Conservation (phyloP, 1,140 invertebrate genomes). For the Archivesica marissinica region DNA sequence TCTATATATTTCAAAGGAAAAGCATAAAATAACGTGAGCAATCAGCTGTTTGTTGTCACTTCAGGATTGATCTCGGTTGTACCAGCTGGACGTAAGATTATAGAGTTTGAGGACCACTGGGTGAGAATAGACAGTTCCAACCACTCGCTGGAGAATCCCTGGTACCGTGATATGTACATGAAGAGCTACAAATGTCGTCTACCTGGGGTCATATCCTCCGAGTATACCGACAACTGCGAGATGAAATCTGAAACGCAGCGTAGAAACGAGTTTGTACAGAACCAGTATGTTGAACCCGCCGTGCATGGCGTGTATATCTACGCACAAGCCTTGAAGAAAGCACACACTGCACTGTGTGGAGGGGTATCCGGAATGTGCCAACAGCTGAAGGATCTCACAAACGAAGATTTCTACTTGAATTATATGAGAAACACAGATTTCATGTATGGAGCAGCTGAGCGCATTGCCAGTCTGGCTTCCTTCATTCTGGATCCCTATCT, state of each 20-base stretch:
- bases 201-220: slow-evolving; percentile 52
- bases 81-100: slow-evolving; percentile 73
- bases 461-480: slow-evolving; percentile 81
- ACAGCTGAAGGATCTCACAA: slow-evolving; percentile 74
- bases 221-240: slow-evolving; percentile 47
- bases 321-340: slow-evolving; percentile 82
- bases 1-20: too few relatives aligned
- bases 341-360: slow-evolving; percentile 80
- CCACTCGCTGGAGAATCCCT: slow-evolving; percentile 79
- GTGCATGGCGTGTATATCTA: slow-evolving; percentile 84
- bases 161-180: slow-evolving; percentile 83
- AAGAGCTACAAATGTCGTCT: slow-evolving; percentile 72
- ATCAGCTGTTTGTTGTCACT: too few relatives aligned
- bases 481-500: slow-evolving; percentile 80
- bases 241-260: slow-evolving; percentile 60
- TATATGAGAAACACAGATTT: slow-evolving; percentile 83
- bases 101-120: slow-evolving; percentile 83
- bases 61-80: slow-evolving; percentile 74
- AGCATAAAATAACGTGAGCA: too few relatives aligned
- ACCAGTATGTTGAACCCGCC: slow-evolving; percentile 82
- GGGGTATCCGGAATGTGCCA: slow-evolving; percentile 78
- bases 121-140: slow-evolving; percentile 79
- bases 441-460: slow-evolving; percentile 76
- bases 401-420: slow-evolving; percentile 79
- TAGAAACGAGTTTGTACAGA: slow-evolving; percentile 74